Percentiles rank a stretch among this genome's conserved stretches.
phyloP scores from a whole-genome alignment of 2,797 vertebrate species.

The Anguilla anguilla region DNA sequence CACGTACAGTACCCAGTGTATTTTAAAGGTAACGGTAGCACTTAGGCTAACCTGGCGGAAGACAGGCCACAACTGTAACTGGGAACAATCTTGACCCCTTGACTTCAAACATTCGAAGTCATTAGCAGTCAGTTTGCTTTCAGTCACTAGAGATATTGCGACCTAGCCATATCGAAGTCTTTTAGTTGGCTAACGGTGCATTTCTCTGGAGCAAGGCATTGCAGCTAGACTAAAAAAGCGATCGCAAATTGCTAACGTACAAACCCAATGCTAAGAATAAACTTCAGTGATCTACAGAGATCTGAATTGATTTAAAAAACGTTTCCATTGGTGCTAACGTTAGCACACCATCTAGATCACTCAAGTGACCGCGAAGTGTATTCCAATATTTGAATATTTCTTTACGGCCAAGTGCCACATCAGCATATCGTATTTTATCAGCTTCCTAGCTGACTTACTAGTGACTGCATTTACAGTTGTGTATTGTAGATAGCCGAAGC shows the following conservation, averaged over 20 bases:
- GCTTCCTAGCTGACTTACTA: background rate
- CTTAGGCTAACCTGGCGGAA: background rate
- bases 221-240: background rate
- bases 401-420: background rate
- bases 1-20: background rate
- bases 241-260: background rate
- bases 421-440: background rate
- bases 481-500: background rate
- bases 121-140: background rate
- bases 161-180: background rate
- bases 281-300: background rate
- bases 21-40: background rate
- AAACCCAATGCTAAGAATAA: background rate
- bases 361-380: too few relatives aligned
- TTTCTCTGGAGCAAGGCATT: background rate
- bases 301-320: background rate
- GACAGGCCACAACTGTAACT: background rate
- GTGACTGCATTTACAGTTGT: background rate
- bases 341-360: background rate
- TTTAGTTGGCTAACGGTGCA: background rate
- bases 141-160: background rate
- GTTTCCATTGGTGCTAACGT: background rate
- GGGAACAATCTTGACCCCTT: slow-evolving; percentile 2
- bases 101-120: background rate
- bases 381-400: background rate